These are phyloP conservation scores for Euschistus heros DNA, from an alignment of 1,140 invertebrate species.

Conservation along the genomic window DNA sequence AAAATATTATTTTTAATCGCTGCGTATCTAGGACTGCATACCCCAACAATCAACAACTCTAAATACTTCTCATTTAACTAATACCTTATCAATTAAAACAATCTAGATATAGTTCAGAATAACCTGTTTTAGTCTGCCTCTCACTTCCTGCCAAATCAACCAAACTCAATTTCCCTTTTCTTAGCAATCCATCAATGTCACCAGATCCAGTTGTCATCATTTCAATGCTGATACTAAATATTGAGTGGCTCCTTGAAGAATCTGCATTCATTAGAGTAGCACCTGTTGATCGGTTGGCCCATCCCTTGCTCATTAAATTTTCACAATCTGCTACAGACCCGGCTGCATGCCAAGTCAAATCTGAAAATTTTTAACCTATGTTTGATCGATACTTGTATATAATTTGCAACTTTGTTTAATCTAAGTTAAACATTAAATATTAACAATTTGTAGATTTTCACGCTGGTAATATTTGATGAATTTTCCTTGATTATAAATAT, in stretches of 20 bases:
- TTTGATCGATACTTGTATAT: no score
- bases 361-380: conserved; percentile 33
- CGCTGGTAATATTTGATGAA: no score
- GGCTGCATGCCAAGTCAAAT: conserved; percentile 61
- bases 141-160: conserved; percentile 87
- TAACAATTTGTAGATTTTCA: no score
- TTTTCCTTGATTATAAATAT: no score
- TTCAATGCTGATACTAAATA: conserved; percentile 81
- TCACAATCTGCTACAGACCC: conserved; percentile 65
- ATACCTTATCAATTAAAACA: no score
- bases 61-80: no score
- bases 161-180: conserved; percentile 75
- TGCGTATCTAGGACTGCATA: no score
- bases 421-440: no score
- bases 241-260: conserved; percentile 80
- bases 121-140: conserved; percentile 70
- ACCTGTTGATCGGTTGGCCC: conserved; percentile 60
- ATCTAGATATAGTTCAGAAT: no score
- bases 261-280: conserved; percentile 79
- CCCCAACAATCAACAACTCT: no score
- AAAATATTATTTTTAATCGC: no score
- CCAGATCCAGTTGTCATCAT: conserved; percentile 44
- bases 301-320: conserved; percentile 59
- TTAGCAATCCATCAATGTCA: conserved; percentile 45
- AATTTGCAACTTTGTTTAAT: no score